A percentile compares a stretch with the other conserved stretches of the same genome.
Evolutionary conservation across 2,888 invertebrate genomes (phyloP).

Genomic region (Syrista parreyssii): DNA sequence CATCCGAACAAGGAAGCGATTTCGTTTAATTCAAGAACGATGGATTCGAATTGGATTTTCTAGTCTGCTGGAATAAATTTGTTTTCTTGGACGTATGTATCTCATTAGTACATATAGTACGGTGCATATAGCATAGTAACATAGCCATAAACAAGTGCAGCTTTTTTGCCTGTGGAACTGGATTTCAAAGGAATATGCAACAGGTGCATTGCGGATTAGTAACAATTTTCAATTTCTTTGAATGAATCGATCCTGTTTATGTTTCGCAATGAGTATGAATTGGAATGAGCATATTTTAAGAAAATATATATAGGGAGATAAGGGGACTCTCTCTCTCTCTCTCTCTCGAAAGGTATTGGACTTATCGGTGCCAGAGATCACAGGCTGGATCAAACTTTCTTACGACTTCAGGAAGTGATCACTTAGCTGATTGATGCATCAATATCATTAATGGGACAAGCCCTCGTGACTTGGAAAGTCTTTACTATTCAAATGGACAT

Average conservation of each 20-base stretch:
- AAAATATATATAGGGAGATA: background rate
- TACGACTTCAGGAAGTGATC: background rate
- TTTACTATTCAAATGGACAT: background rate
- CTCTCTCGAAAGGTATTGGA: background rate
- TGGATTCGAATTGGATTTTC: background rate
- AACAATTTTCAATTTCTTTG: background rate
- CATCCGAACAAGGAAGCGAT: conserved; percentile 55
- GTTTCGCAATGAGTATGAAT: background rate
- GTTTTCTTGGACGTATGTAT: background rate
- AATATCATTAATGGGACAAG: background rate
- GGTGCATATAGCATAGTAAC: background rate
- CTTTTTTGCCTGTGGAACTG: background rate
- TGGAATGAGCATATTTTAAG: background rate
- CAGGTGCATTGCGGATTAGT: background rate
- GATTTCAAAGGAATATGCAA: background rate
- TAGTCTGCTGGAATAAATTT: background rate
- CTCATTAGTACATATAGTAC: background rate
- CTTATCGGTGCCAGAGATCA: background rate
- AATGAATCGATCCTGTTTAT: too few relatives aligned
- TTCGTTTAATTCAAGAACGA: conserved; percentile 45
- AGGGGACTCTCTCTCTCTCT: background rate
- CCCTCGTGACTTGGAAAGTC: background rate
- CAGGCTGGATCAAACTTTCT: background rate
- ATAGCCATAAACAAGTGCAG: background rate
- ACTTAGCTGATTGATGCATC: background rate